phyloP scores from a whole-genome alignment of 2,888 invertebrate species.

The Chrysolina americana region DNA sequence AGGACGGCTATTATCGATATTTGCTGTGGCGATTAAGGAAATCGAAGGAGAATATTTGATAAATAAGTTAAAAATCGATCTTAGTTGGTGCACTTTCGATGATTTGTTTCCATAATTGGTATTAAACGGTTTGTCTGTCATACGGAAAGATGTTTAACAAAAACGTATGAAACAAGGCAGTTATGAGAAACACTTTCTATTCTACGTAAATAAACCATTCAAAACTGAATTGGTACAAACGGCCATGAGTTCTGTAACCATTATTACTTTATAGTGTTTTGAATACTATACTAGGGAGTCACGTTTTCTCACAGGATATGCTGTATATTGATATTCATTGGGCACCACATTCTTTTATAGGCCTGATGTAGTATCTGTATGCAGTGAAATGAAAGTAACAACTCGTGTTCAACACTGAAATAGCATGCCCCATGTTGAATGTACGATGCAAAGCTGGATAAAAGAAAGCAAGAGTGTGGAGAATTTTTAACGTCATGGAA shows the following conservation, averaged over 20 bases:
- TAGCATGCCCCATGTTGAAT: not conserved
- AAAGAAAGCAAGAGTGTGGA: not conserved
- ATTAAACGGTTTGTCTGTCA: too few species aligned
- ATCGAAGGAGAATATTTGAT: too few species aligned
- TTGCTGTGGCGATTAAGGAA: too few species aligned
- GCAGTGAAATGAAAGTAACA: constrained; percentile 13
- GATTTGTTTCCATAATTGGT: too few species aligned
- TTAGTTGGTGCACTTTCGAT: too few species aligned
- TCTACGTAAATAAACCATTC: not conserved
- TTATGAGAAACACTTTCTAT: not conserved
- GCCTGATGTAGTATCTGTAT: not conserved
- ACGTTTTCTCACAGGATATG: constrained; percentile 19
- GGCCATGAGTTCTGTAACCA: not conserved
- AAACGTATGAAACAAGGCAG: too few species aligned
- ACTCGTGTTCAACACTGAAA: constrained; percentile 14
- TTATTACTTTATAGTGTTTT: not conserved
- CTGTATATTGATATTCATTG: constrained; percentile 14
- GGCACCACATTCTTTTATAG: constrained; percentile 2
- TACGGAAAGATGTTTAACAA: too few species aligned
- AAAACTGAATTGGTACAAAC: not conserved
- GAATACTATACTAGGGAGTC: not conserved
- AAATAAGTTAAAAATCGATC: too few species aligned
- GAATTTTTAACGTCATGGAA: not conserved
- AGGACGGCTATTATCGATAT: too few species aligned
- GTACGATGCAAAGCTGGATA: not conserved